phyloP scores from a whole-genome alignment of 2,113 vertebrate genomes.

The Crotalus helleri region DNA sequence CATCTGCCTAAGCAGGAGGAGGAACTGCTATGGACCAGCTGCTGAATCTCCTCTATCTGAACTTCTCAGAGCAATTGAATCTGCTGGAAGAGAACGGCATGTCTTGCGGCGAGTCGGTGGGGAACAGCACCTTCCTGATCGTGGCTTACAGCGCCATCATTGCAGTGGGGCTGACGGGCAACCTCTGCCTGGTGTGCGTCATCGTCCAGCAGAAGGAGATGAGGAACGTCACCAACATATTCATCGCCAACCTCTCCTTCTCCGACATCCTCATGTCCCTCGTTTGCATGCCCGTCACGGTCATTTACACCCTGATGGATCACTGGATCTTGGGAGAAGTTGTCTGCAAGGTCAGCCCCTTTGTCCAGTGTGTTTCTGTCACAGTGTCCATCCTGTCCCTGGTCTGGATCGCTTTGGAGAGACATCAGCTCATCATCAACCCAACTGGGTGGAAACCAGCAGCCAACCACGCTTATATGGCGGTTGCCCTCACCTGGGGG shows the following conservation, averaged over 20 bases:
- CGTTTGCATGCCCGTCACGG: slow-evolving; percentile 74
- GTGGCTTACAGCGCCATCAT: slow-evolving; percentile 73
- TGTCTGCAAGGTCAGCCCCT: slow-evolving; percentile 73
- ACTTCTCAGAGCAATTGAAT: slow-evolving; percentile 45
- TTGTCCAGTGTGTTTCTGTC: slow-evolving; percentile 73
- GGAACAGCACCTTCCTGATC: slow-evolving; percentile 69
- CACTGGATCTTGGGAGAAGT: slow-evolving; percentile 74
- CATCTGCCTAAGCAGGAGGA: neutral
- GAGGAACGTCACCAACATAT: slow-evolving; percentile 74
- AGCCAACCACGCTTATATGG: slow-evolving; percentile 71
- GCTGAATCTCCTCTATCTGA: slow-evolving; percentile 37
- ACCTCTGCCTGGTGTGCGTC: slow-evolving; percentile 72
- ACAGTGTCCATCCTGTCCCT: slow-evolving; percentile 73
- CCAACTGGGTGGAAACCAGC: slow-evolving; percentile 75
- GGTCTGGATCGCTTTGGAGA: slow-evolving; percentile 74
- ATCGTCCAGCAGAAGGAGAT: slow-evolving; percentile 71
- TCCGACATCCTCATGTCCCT: slow-evolving; percentile 75
- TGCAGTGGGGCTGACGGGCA: slow-evolving; percentile 71
- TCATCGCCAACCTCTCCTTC: slow-evolving; percentile 77
- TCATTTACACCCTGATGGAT: slow-evolving; percentile 78
- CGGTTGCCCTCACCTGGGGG: slow-evolving; percentile 69
- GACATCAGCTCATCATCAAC: slow-evolving; percentile 75
- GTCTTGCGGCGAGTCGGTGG: slow-evolving; percentile 64
- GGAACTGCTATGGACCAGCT: slow-evolving; percentile 42
- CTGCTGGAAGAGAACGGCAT: slow-evolving; percentile 54